Conservation (phyloP, 2,113 vertebrate species). For the Syngnathus typhle region DNA sequence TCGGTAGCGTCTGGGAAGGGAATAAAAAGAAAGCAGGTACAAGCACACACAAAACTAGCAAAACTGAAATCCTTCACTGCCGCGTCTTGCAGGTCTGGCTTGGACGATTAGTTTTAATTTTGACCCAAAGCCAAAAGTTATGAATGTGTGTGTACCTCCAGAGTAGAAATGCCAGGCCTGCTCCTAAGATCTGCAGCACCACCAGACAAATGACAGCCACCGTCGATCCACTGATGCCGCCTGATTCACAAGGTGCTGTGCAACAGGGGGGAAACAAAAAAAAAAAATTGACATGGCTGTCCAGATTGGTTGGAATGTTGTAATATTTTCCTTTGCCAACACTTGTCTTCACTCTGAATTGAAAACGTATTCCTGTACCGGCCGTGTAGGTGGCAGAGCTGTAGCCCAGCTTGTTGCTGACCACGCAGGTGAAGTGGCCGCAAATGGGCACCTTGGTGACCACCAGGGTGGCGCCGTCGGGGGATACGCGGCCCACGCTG, state of each 20-base stretch:
- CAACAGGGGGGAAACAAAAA: slow-evolving; percentile 11
- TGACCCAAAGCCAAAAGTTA: no score
- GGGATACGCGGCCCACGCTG: slow-evolving; percentile 53
- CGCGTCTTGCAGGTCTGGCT: not conserved
- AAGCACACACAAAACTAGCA: not conserved
- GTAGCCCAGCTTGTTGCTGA: slow-evolving; percentile 68
- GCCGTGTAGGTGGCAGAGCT: slow-evolving; percentile 64
- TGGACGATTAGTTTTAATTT: not conserved
- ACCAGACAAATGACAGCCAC: slow-evolving; percentile 52
- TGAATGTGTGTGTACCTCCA: slow-evolving; percentile 58
- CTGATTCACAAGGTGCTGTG: slow-evolving; percentile 57
- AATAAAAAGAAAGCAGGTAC: slow-evolving; percentile 28
- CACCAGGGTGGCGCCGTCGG: slow-evolving; percentile 52
- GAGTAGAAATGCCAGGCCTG: slow-evolving; percentile 53
- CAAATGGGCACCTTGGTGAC: slow-evolving; percentile 55
- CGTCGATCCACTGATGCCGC: slow-evolving; percentile 32
- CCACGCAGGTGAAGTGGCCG: slow-evolving; percentile 71
- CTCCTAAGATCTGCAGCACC: slow-evolving; percentile 48
- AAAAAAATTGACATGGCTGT: slow-evolving; percentile 17
- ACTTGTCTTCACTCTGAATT: no score
- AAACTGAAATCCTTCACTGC: not conserved
- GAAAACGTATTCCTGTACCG: slow-evolving; percentile 35
- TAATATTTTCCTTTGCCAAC: no score
- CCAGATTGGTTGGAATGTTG: not conserved
- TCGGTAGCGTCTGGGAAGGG: slow-evolving; percentile 50